These are phyloP conservation scores for Podarcis lilfordi DNA, from an alignment of 2,797 vertebrate genomes.

Conservation along the genomic window DNA sequence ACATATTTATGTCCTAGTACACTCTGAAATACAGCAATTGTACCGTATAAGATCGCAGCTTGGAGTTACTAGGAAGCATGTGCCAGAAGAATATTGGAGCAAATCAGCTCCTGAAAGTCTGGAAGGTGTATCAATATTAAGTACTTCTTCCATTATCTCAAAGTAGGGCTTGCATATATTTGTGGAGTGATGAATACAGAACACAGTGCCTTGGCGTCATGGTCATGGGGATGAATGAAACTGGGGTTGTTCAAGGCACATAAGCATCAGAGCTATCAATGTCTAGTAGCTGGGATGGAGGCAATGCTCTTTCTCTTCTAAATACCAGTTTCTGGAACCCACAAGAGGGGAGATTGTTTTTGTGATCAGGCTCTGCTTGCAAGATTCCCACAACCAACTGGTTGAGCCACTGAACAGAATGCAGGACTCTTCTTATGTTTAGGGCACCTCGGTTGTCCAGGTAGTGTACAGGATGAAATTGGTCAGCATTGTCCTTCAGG, in stretches of 20 bases:
- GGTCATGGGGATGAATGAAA: neutral
- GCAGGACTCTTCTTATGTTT: no score
- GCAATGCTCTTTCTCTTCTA: no score
- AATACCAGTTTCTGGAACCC: no score
- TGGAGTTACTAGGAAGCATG: neutral
- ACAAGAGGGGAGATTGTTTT: no score
- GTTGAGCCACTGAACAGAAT: no score
- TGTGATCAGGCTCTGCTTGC: no score
- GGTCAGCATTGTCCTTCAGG: neutral
- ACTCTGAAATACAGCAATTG: neutral
- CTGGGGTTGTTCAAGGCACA: neutral
- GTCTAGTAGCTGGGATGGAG: no score
- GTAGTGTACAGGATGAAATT: neutral
- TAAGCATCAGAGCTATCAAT: no score
- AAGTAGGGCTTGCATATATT: no score
- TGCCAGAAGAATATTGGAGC: neutral
- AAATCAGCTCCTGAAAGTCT: neutral
- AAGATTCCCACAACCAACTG: no score
- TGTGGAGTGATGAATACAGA: neutral
- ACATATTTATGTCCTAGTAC: neutral
- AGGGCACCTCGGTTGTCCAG: neutral
- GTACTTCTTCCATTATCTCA: neutral
- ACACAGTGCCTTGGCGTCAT: neutral
- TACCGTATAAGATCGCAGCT: neutral
- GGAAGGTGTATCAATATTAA: neutral